Evolutionary conservation across 2,797 vertebrate genomes (phyloP).

Genomic region (Dendrocincla fuliginosa): DNA sequence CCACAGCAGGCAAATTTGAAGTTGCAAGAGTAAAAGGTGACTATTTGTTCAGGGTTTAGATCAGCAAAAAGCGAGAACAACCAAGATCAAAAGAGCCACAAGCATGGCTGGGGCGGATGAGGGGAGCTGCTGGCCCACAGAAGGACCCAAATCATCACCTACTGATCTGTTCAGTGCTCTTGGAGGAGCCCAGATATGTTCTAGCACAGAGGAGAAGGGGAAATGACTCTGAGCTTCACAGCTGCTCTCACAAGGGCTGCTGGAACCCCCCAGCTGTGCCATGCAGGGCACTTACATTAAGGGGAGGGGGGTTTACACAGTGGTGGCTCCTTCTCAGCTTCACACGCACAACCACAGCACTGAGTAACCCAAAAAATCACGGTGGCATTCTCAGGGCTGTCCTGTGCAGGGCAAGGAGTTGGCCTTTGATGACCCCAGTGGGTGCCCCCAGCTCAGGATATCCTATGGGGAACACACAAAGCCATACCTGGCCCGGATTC

Average conservation of each 20-base stretch:
- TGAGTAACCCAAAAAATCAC: not conserved
- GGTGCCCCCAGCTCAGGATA: accelerated
- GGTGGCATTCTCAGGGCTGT: not conserved
- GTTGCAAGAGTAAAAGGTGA: not conserved
- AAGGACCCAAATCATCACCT: not conserved
- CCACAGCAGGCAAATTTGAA: not conserved
- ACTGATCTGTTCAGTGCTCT: not conserved
- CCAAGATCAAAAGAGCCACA: conserved; percentile 50
- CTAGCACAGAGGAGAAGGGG: not conserved
- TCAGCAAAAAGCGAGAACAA: not conserved
- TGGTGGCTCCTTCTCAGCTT: not conserved
- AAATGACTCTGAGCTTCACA: not conserved
- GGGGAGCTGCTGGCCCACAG: not conserved
- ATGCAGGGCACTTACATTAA: not conserved
- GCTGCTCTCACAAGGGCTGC: not conserved
- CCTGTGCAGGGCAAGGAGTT: accelerated
- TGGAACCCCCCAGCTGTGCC: not conserved
- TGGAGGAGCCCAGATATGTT: not conserved
- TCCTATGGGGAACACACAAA: accelerated
- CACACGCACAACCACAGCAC: not conserved
- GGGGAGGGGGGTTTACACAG: not conserved
- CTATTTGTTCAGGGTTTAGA: not conserved
- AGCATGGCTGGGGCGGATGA: not conserved
- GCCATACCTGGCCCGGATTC: conserved; percentile 90
- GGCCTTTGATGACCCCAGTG: not conserved